A percentile compares a stretch with the other conserved stretches of the same genome.
Evolutionary conservation across 2,797 vertebrate species (phyloP).

Genomic region (Chlorospingus flavigularis): DNA sequence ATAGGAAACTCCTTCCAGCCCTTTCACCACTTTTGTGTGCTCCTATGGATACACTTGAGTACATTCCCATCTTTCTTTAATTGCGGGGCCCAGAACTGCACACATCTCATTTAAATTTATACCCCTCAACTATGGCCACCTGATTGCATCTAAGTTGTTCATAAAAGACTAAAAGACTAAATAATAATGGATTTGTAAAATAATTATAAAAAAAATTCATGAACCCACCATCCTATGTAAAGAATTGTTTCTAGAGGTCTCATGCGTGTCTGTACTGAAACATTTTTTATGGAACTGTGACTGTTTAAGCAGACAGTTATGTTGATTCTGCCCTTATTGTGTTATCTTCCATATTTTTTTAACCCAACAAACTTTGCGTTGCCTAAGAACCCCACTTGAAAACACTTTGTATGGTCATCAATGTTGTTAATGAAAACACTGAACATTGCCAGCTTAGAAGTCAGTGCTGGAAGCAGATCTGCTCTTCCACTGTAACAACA

Average conservation of each 20-base stretch:
- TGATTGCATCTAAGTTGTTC: background rate
- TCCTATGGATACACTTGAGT: background rate
- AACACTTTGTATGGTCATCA: background rate
- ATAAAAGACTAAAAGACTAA: background rate
- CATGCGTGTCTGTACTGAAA: rapidly evolving
- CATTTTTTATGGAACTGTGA: background rate
- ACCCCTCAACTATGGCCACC: rapidly evolving
- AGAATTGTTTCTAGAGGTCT: background rate
- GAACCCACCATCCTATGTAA: background rate
- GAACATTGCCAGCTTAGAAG: background rate
- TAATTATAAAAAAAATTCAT: background rate
- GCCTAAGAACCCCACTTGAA: background rate
- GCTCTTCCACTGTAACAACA: background rate
- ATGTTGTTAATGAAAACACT: background rate
- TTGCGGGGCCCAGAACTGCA: background rate
- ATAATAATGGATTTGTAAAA: background rate
- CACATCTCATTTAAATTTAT: background rate
- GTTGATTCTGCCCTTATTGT: background rate
- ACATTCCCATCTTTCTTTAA: background rate
- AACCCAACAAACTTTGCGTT: background rate
- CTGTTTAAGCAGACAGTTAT: background rate
- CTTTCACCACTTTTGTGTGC: background rate
- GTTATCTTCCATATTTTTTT: background rate
- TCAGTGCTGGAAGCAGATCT: background rate
- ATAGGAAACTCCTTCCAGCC: background rate